phyloP scores from a whole-genome alignment of 2,113 vertebrate species.

The Axis porcinus region DNA sequence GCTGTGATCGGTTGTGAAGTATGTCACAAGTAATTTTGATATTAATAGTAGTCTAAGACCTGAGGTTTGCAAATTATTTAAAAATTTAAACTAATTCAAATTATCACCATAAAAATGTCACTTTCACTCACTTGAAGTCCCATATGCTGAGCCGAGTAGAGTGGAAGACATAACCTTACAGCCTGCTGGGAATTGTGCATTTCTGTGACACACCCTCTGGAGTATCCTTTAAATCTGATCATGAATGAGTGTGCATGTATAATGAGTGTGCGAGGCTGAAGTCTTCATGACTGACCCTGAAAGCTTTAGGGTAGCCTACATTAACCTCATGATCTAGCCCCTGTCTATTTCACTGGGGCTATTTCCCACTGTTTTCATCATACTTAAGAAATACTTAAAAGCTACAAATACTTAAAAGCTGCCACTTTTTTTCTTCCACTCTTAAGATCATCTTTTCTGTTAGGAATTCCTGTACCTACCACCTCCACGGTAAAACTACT shows the following conservation, averaged over 20 bases:
- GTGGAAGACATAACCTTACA: neutral
- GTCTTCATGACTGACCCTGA: neutral
- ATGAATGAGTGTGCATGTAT: accelerated
- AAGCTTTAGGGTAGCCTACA: neutral
- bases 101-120: neutral
- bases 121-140: neutral
- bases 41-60: neutral
- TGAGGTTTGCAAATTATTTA: slow-evolving; percentile 9
- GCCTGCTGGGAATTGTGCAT: neutral
- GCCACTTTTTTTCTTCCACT: neutral
- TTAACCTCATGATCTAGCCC: neutral
- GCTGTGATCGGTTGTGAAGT: neutral
- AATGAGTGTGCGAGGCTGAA: accelerated
- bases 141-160: neutral
- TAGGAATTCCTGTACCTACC: neutral
- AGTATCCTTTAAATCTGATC: too few species aligned
- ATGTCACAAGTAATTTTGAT: neutral
- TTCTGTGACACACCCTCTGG: neutral
- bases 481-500: neutral
- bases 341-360: neutral
- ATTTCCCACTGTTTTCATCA: neutral
- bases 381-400: too few species aligned
- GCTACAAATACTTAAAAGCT: neutral
- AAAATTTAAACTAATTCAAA: neutral
- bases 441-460: neutral